Percentiles rank a stretch among this genome's conserved stretches.
Conservation (phyloP, 30 jellyfish, hydroid and myxozoan genomes). For the Cassiopea xamachana region DNA sequence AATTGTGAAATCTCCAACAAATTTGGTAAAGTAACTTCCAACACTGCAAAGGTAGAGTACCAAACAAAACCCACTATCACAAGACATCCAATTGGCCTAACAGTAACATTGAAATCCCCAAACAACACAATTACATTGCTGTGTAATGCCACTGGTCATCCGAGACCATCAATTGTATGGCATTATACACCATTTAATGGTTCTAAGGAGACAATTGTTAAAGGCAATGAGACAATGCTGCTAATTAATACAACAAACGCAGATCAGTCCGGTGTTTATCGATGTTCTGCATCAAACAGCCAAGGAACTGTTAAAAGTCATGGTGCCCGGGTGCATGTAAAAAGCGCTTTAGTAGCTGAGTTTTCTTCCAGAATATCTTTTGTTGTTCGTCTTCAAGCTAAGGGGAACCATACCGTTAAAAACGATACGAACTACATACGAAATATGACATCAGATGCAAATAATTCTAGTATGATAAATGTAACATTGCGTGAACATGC, state of each 20-base stretch:
- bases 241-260: slow-evolving; percentile 21
- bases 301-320: slow-evolving; percentile 50
- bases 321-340: slow-evolving; percentile 64
- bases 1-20: slow-evolving; percentile 55
- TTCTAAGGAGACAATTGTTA: neutral
- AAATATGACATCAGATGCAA: neutral
- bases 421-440: neutral
- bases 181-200: slow-evolving; percentile 29
- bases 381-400: neutral
- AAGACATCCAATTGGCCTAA: slow-evolving; percentile 53
- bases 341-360: slow-evolving; percentile 32
- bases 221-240: slow-evolving; percentile 22
- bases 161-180: slow-evolving; percentile 54
- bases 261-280: slow-evolving; percentile 69
- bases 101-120: slow-evolving; percentile 27
- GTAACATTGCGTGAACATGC: too few relatives aligned
- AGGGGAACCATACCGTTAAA: neutral
- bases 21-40: slow-evolving; percentile 53
- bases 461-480: too few relatives aligned
- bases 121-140: slow-evolving; percentile 6
- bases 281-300: slow-evolving; percentile 61
- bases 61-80: slow-evolving; percentile 45
- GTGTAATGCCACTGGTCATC: slow-evolving; percentile 71
- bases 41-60: slow-evolving; percentile 28
- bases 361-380: slow-evolving; percentile 31